Conservation (phyloP, 2,888 invertebrate species). For the Chloroclysta siterata region DNA sequence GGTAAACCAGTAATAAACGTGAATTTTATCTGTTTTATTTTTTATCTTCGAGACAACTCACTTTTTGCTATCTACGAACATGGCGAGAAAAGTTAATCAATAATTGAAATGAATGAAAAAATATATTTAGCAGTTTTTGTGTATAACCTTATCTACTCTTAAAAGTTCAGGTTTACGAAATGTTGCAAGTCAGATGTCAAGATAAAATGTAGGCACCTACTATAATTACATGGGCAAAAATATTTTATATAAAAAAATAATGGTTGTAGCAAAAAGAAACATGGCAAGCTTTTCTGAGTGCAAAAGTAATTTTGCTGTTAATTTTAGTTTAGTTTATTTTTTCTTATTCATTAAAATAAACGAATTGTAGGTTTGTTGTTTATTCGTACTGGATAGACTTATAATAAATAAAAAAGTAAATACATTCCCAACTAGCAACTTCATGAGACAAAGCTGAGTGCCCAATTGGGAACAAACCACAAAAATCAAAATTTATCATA, state of each 20-base stretch:
- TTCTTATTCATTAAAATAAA: not conserved
- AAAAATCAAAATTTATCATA: too few species aligned
- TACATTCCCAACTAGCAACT: too few species aligned
- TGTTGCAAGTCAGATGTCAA: conserved; percentile 2
- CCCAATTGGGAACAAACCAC: too few species aligned
- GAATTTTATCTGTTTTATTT: not conserved
- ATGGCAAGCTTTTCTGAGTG: too few species aligned
- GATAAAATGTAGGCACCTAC: not conserved
- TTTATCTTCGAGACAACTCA: not conserved
- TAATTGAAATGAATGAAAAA: not conserved
- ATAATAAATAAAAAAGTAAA: too few species aligned
- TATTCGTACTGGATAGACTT: too few species aligned
- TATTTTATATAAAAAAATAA: not conserved
- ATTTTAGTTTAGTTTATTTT: not conserved
- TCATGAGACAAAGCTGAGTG: too few species aligned
- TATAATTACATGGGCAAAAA: not conserved
- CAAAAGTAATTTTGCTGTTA: not conserved
- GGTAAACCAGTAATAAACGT: not conserved
- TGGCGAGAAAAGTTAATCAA: not conserved
- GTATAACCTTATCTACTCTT: not conserved
- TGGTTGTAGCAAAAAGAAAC: too few species aligned
- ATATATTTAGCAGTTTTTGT: not conserved
- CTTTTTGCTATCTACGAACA: not conserved
- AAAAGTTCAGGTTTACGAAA: not conserved
- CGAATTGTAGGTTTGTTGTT: too few species aligned